Evolutionary conservation across 1,140 invertebrate species (phyloP), one percentile per base, ranked within the genome.

Genomic region (Ostrea edulis): DNA sequence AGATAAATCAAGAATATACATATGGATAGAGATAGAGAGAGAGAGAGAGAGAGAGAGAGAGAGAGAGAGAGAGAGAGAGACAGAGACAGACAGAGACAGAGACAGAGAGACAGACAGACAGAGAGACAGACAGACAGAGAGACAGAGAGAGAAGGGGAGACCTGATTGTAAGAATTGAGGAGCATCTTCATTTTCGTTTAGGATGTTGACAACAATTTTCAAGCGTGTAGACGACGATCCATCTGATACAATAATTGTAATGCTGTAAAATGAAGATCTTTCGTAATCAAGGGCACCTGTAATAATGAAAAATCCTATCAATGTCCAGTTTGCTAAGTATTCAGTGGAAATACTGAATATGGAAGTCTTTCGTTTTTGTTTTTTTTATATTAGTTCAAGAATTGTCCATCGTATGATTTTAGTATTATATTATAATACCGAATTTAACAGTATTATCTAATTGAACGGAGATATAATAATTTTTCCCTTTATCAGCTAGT

Each of bases 261-360:
- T 83, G 8, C 62, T 84, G 88, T 93, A 93, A n/a, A 89, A 84
- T 11, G 87, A 54, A 2, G 53, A 87, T n/a, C 91, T 89, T 87
- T 93, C 92, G 58, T 87, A 92, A 82, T 94, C 91, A 14, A 93
- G 77, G 20, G 88, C 68, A 58, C 55, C 90, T 84, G 84, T 53
- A 7, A 88, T 55, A 12, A 71, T 25, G 11, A 8, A 25, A 71
- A 17, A 2, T 44, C 35, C n/a, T 62, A 62, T n/a, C n/a, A 62
- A 62, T 0, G 58, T 62, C 9, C 14, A 17, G 58, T 14, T 62
- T 62, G 58, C 17, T 62, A 14, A n/a, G 58, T 14, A 62, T 20
- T 20, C 0, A 20, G 58, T n/a, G n/a, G 14, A n/a, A 62, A 62
- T n/a, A 20, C 58, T 62, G n/a, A 14, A 62, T n/a, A 14, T 2